Evolutionary conservation across 2,113 vertebrate species (phyloP).

Genomic region (Phalacrocorax aristotelis): DNA sequence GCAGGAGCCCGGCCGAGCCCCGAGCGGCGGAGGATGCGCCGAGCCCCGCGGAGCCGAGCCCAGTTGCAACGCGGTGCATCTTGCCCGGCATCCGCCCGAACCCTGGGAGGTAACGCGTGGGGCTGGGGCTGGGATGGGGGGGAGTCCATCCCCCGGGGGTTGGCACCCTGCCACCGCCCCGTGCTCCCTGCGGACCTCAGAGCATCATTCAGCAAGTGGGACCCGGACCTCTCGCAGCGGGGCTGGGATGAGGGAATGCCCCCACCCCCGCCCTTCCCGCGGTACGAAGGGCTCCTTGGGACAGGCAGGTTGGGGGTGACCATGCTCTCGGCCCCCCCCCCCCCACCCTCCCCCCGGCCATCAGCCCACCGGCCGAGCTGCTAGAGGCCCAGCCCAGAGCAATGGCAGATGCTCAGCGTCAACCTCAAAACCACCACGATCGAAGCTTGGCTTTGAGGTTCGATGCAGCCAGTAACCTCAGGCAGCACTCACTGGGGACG

Average conservation of each 20-base stretch:
- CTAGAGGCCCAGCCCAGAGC: not conserved
- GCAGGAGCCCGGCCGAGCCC: too few relatives aligned
- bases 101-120: too few relatives aligned
- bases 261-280: not conserved
- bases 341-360: not conserved
- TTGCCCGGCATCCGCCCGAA: too few relatives aligned
- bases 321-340: not conserved
- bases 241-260: not conserved
- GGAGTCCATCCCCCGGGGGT: too few relatives aligned
- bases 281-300: not conserved
- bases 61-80: too few relatives aligned
- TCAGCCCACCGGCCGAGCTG: not conserved
- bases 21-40: too few relatives aligned
- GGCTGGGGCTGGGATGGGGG: too few relatives aligned
- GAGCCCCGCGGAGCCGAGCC: too few relatives aligned
- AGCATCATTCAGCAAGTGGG: not conserved
- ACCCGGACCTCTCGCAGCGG: not conserved
- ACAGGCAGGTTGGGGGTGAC: not conserved
- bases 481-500: not conserved
- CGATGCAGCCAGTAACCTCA: not conserved
- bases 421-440: slow-evolving; percentile 22
- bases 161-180: not conserved
- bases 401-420: not conserved
- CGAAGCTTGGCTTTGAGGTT: slow-evolving; percentile 49
- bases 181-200: not conserved